These are phyloP conservation scores for Pandemis cinnamomeana DNA, from an alignment of 2,888 invertebrate species.

Conservation along the genomic window DNA sequence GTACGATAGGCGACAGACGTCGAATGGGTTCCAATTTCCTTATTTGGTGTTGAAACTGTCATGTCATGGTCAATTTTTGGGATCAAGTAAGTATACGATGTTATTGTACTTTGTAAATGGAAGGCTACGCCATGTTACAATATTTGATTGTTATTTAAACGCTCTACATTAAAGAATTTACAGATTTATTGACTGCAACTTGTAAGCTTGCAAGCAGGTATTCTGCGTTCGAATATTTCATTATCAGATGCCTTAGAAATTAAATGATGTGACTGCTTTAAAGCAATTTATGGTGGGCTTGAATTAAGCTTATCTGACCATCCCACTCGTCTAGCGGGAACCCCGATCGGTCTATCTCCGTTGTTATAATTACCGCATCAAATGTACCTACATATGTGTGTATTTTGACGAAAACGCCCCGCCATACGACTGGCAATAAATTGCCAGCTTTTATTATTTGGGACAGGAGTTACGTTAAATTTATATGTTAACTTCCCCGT, in stretches of 20 bases:
- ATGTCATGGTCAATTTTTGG: constrained; percentile 1
- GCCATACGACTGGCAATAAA: constrained; percentile 20
- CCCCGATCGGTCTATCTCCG: constrained; percentile 22
- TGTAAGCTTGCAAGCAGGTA: background rate
- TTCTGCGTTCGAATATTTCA: background rate
- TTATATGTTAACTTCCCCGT: constrained; percentile 20
- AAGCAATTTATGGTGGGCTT: background rate
- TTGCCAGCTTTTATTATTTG: constrained; percentile 29
- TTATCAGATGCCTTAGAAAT: background rate
- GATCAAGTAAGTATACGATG: constrained; percentile 1
- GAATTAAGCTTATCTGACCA: background rate
- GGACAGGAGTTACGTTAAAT: constrained; percentile 25
- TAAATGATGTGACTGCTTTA: background rate
- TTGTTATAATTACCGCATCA: constrained; percentile 26
- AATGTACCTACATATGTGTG: constrained; percentile 2
- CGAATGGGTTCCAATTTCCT: constrained; percentile 3
- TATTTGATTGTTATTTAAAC: too few species aligned
- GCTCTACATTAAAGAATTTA: too few species aligned
- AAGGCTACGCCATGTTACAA: too few species aligned
- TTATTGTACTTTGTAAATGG: background rate
- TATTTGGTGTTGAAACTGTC: background rate
- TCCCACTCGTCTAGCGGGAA: constrained; percentile 5
- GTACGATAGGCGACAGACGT: background rate
- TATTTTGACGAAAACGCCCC: constrained; percentile 14
- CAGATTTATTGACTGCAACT: background rate